Evolutionary conservation across 2,797 vertebrate genomes (phyloP), one percentile per base, ranked within the genome.

Genomic region (Semotilus atromaculatus): DNA sequence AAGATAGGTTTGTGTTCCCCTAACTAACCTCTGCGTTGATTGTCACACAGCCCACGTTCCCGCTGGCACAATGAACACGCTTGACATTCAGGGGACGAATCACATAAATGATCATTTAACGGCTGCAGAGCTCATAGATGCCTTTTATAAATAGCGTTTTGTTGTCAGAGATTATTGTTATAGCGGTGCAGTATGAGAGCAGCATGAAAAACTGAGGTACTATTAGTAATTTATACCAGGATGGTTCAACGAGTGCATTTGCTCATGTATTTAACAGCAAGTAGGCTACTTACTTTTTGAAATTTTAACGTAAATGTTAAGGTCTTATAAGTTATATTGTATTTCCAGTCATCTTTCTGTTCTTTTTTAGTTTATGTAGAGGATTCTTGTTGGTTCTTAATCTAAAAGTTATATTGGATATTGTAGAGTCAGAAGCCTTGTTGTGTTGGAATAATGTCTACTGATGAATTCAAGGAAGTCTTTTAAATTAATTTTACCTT

Each of bases 1-100:
- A 94, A 93, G 92, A 91, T 93, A 86, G 34, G 89, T 86, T 89
- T 91, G 88, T 92, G 90, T 90, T 89, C 88, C 86, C 64, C 84
- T 85, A 87, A 89, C 87, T 89, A 90, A 90, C 88, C 85, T 90
- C 88, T 86, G 80, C 60, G 84, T 84, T 89, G 87, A 90, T 91
- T 91, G 86, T 89, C 82, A 90, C 88, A 84, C 91, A 90, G 87
- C 82, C 88, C 90, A 92, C 90, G 90, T 90, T 88, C 86, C 81
- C 79, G 71, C 82, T 73, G 79, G 86, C 88, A 91, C 88, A 88
- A 92, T 92, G 86, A 88, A 91, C 89, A 86, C 68, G 81, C 82
- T 86, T 85, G 85, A 86, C 82, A 88, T 86, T 88, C 82, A 77
- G 64, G 66, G 51, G 64, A 70, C 58, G 66, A 82, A 82, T 85